Evolutionary conservation across 2,797 vertebrate genomes (phyloP).

Genomic region (Lateolabrax maculatus): DNA sequence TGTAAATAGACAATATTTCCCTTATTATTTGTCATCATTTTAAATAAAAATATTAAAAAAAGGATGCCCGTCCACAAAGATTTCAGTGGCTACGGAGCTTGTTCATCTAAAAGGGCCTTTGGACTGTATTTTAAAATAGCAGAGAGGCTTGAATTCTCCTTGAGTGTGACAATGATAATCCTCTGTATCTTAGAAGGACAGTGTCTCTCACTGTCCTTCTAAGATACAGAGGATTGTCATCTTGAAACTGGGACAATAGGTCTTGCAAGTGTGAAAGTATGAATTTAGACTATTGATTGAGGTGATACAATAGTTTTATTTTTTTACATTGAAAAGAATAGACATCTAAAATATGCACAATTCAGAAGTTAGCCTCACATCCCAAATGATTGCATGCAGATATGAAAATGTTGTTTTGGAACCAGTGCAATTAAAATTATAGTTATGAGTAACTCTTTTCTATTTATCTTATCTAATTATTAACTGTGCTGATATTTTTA

Average conservation of each 20-base stretch:
- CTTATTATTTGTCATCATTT: not conserved
- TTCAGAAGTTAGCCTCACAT: not conserved
- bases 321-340: not conserved
- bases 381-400: not conserved
- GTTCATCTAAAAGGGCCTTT: constrained; percentile 12
- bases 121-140: constrained; percentile 21
- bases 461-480: not conserved
- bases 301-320: not conserved
- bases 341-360: not conserved
- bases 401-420: not conserved
- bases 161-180: not conserved
- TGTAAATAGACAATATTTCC: not conserved
- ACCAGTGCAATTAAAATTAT: not conserved
- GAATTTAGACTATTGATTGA: constrained; percentile 11
- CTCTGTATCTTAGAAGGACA: not conserved
- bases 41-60: not conserved
- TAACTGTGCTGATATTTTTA: constrained; percentile 4
- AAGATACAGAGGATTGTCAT: not conserved
- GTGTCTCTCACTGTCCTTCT: too few species aligned
- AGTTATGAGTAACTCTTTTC: not conserved
- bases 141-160: constrained; percentile 13
- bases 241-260: constrained; percentile 25
- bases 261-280: constrained; percentile 3
- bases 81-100: not conserved
- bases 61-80: not conserved